phyloP scores from a whole-genome alignment of 2,113 vertebrate genomes.

The Poeciliopsis prolifica region DNA sequence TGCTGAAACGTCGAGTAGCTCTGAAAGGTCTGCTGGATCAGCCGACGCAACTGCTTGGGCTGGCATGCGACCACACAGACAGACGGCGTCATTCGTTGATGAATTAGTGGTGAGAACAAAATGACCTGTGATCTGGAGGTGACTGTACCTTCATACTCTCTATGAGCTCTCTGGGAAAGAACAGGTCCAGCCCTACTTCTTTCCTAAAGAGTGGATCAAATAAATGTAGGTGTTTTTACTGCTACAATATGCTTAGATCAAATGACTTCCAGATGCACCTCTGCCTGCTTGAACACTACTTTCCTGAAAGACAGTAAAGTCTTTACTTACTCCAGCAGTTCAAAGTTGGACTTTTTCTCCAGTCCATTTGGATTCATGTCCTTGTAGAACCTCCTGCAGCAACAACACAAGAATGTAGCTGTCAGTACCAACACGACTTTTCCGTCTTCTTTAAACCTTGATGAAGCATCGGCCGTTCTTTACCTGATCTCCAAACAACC shows the following conservation, averaged over 20 bases:
- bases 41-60: conserved; percentile 68
- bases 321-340: conserved; percentile 89
- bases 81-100: not conserved
- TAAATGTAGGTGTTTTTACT: not conserved
- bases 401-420: not conserved
- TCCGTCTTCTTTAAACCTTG: not conserved
- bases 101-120: not conserved
- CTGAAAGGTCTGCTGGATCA: conserved; percentile 76
- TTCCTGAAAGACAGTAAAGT: not conserved
- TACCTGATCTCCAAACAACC: conserved; percentile 95
- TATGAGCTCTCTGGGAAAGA: conserved; percentile 91
- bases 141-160: conserved; percentile 87
- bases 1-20: conserved; percentile 68
- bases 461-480: not conserved
- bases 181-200: conserved; percentile 91
- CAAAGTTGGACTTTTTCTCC: conserved; percentile 95
- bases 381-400: conserved; percentile 90
- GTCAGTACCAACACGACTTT: not conserved
- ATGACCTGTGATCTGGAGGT: not conserved
- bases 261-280: not conserved
- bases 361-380: conserved; percentile 92
- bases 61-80: conserved; percentile 11
- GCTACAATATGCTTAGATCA: not conserved
- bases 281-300: not conserved
- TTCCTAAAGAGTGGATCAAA: conserved; percentile 76